Evolutionary conservation across 2,113 vertebrate species (phyloP), one percentile per base, ranked within the genome.

Genomic region (Cephalopterus ornatus): DNA sequence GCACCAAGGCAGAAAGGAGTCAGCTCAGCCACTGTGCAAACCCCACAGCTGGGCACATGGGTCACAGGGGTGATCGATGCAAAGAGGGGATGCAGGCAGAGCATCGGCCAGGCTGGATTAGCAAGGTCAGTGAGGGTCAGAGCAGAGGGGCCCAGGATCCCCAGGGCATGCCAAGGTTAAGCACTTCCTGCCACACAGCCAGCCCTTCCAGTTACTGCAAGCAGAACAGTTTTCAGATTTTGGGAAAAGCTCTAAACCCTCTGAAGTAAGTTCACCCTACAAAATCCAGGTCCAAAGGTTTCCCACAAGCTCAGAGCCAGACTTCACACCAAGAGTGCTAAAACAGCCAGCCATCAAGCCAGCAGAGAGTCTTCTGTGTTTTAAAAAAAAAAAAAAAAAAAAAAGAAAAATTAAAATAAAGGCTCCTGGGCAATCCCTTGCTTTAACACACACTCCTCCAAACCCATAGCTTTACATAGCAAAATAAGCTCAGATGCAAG

Each of bases 21-120:
- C n/a, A 3, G 1, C 58, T 78, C 18, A 42, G 52, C 14, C 5
- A 3, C 61, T 4, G 3, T 5, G 1, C 68, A 87, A 75, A 62
- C n/a, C 77, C 32, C 5, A 2, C 33, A 47, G 41, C 6, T 18
- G 8, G 62, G 70, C 16, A 4, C 0, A 2, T 14, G 52, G 42
- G 37, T 86, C 79, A 63, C 15, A 1, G 35, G 20, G 72, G 47
- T 61, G 79, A 86, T 5, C 2, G 62, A 77, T 74, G 47, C 4
- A 4, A 71, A 73, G n/a, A 14, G 11, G 22, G 50, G 50, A 53
- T 68, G 27, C 35, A 67, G 85, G 66, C 71, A 86, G 73, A 84
- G 39, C 59, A 71, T 26, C 5, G 0, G 28, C 26, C 67, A 42
- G 41, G 16, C 67, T 30, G 42, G n/a, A 56, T 89, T 85, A 67